These are phyloP conservation scores for Pycnomerus fuliginosus DNA, from an alignment of 2,888 invertebrate species.

Conservation along the genomic window DNA sequence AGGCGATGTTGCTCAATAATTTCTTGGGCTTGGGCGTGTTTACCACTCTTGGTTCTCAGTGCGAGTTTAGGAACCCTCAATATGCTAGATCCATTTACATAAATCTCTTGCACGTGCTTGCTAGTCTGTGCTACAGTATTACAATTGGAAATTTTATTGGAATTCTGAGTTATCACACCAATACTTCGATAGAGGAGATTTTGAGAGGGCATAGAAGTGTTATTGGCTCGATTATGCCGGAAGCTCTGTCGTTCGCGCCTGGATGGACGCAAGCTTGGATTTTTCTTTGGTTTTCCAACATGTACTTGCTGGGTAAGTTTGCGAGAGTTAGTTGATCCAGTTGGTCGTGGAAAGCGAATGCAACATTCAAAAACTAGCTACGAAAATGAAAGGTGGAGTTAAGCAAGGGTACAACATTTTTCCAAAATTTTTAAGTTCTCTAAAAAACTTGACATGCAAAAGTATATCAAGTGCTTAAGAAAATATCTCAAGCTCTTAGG, in stretches of 20 bases:
- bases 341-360: no score
- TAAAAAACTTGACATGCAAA: no score
- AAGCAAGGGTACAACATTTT: no score
- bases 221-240: slow-evolving; percentile 3
- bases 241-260: slow-evolving; percentile 6
- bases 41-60: slow-evolving; percentile 11
- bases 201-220: no score
- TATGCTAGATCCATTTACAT: slow-evolving; percentile 15
- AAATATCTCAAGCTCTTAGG: no score
- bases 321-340: no score
- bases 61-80: slow-evolving; percentile 13
- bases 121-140: slow-evolving; percentile 2
- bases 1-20: slow-evolving; percentile 5
- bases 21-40: slow-evolving; percentile 21
- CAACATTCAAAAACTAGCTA: no score
- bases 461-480: no score
- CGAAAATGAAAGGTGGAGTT: no score
- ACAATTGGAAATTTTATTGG: slow-evolving; percentile 4
- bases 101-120: slow-evolving; percentile 2
- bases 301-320: slow-evolving; percentile 5
- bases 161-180: slow-evolving; percentile 3
- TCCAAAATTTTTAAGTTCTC: no score
- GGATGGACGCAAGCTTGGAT: slow-evolving; percentile 5
- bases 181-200: slow-evolving; percentile 5
- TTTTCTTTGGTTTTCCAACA: slow-evolving; percentile 7